These are phyloP conservation scores for Caenorhabditis remanei DNA, from an alignment of 1,140 invertebrate species.

Conservation along the genomic window DNA sequence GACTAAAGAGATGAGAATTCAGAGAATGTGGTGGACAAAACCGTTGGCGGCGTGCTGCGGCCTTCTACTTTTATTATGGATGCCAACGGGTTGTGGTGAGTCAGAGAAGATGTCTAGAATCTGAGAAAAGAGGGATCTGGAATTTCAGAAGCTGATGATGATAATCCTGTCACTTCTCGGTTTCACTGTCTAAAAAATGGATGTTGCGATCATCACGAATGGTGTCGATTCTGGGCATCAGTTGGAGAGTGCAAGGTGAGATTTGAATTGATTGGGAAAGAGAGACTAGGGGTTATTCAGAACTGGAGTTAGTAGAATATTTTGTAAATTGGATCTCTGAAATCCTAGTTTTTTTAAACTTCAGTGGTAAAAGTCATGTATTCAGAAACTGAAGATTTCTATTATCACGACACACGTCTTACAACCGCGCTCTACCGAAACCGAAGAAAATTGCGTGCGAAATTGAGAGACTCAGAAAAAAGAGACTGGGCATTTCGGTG, in stretches of 20 bases:
- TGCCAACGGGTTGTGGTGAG: conserved; percentile 48
- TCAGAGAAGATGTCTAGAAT: not conserved
- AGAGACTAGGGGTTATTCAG: too few relatives aligned
- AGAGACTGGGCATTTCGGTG: too few relatives aligned
- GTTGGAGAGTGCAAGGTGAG: conserved; percentile 73
- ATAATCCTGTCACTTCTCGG: conserved; percentile 70
- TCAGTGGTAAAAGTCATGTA: too few relatives aligned
- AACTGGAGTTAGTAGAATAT: not conserved
- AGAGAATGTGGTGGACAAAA: conserved; percentile 55
- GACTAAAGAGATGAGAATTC: conserved; percentile 39
- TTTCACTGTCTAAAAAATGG: conserved; percentile 77
- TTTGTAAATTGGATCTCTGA: too few relatives aligned
- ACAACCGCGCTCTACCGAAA: too few relatives aligned
- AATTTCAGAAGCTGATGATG: conserved; percentile 48
- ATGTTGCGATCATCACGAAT: conserved; percentile 78
- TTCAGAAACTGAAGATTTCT: too few relatives aligned
- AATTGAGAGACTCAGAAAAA: too few relatives aligned
- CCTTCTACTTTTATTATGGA: conserved; percentile 48
- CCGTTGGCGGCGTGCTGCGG: conserved; percentile 22
- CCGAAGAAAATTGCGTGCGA: too few relatives aligned
- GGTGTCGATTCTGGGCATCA: conserved; percentile 77
- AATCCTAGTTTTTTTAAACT: too few relatives aligned
- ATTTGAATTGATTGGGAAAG: too few relatives aligned
- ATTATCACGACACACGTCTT: too few relatives aligned
- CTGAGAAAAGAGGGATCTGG: not conserved